Evolutionary conservation across 1,140 invertebrate species (phyloP).

Genomic region (Sitodiplosis mosellana): DNA sequence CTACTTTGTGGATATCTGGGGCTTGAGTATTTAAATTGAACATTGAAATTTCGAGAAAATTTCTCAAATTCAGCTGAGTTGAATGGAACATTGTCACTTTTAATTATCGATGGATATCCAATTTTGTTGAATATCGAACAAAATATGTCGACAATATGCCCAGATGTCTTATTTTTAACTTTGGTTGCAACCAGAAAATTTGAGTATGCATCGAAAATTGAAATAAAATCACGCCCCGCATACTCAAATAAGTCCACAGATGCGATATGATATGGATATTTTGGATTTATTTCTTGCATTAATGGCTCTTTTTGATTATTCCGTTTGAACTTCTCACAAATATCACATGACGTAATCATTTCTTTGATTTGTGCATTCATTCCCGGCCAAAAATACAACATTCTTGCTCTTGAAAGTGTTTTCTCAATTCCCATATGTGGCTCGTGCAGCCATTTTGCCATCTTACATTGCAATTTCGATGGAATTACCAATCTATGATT

Average conservation of each 20-base stretch:
- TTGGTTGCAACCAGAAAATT: neutral
- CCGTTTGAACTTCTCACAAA: too few species aligned
- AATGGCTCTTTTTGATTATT: too few species aligned
- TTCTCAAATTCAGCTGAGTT: too few species aligned
- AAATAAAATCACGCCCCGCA: neutral
- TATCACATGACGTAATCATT: too few species aligned
- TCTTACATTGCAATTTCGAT: neutral
- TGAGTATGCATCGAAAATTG: constrained; percentile 2
- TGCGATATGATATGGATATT: constrained; percentile 2
- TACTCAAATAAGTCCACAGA: constrained; percentile 2
- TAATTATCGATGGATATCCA: constrained; percentile 3
- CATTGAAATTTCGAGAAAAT: too few species aligned
- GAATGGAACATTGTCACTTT: constrained; percentile 4
- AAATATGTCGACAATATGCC: too few species aligned
- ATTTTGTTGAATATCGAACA: neutral
- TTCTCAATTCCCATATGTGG: constrained; percentile 6
- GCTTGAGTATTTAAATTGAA: too few species aligned
- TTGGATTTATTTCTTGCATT: neutral
- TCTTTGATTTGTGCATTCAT: too few species aligned
- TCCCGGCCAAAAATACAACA: too few species aligned
- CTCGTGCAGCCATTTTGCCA: constrained; percentile 1
- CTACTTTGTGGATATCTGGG: too few species aligned
- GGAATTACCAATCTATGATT: constrained; percentile 4
- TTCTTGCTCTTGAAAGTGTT: constrained; percentile 2
- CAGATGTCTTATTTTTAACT: neutral